Base-by-base conservation (phyloP, 2,797 vertebrate genomes). In the Micromesistius poutassou region DNA sequence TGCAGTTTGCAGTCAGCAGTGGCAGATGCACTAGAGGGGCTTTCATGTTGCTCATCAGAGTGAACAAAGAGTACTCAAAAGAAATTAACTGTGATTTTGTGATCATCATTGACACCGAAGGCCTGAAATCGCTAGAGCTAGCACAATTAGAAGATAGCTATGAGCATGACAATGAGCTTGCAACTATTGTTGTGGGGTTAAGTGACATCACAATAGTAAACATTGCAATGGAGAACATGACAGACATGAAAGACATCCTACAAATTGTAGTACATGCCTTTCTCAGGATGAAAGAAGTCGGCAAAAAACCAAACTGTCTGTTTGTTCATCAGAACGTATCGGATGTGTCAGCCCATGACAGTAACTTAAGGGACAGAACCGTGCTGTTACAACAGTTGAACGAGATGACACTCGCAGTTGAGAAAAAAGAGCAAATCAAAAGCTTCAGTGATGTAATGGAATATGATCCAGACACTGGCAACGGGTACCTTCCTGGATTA, bases 401-500 rank as follows among this genome's bases (percentile, higher is more conserved):
- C 74, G 68, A 86, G 74, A 92, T 93, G 87, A 93, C 91, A 0
- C 1, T 68, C 66, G 81, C 84, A 70, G 91, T 93, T 90, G 92
- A 92, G 71, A 91, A 71, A 1, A 31, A 80, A 0, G 14, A 74
- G 0, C 2, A 22, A 0, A n/a, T n/a, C n/a, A 71, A 82, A 9
- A n/a, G 80, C 0, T 93, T 93, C 77, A 89, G 87, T 16, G 91
- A 93, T 79, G 84, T 93, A 19, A 71, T 94, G 22, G 80, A 89
- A n/a, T 93, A 92, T 22, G 71, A 91, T 10, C 28, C 85, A 2
- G 90, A 90, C 9, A 90, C 82, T 72, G 90, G 92, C 13, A 88
- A 93, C 50, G 94, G 94, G 91, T 92, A 95, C 78, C 92, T 96
- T 68, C 94, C 94, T 30, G 91, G 92, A 46, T 86, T 96, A 22